A percentile compares a stretch with the other conserved stretches of the same genome.
Evolutionary conservation across 2,888 invertebrate species (phyloP).

Genomic region (Nipponacmea schrenckii): DNA sequence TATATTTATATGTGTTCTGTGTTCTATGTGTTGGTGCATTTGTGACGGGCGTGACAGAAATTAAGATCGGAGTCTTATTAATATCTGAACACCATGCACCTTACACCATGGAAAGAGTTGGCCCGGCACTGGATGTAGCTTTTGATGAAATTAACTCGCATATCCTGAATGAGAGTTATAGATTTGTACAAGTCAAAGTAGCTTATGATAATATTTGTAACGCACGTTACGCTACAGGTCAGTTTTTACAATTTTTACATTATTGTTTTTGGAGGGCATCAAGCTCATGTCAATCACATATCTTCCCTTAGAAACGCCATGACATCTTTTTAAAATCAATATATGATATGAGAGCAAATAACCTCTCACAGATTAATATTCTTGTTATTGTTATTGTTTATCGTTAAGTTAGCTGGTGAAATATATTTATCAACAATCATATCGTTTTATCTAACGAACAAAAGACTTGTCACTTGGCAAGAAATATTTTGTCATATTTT

Average conservation of each 20-base stretch:
- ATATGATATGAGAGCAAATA: too few relatives aligned
- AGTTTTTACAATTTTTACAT: not conserved
- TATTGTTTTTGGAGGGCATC: too few relatives aligned
- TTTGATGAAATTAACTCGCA: constrained; percentile 40
- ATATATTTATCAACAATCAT: too few relatives aligned
- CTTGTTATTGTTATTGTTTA: too few relatives aligned
- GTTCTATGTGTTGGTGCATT: not conserved
- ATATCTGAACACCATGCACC: constrained; percentile 34
- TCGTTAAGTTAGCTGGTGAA: too few relatives aligned
- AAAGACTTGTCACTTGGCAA: too few relatives aligned
- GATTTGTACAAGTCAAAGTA: constrained; percentile 28
- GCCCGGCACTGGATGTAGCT: constrained; percentile 44
- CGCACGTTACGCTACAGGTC: constrained; percentile 38
- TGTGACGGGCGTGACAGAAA: constrained; percentile 18
- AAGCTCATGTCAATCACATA: too few relatives aligned
- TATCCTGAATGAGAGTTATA: constrained; percentile 38
- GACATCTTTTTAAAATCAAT: too few relatives aligned
- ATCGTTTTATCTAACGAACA: too few relatives aligned
- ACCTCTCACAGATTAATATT: too few relatives aligned
- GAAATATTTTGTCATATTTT: not conserved
- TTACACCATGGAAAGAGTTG: constrained; percentile 41
- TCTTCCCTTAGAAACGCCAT: too few relatives aligned
- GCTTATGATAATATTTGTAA: constrained; percentile 38
- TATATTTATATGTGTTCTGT: not conserved
- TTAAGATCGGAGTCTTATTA: constrained; percentile 42